Conservation (phyloP, 2,888 invertebrate genomes). For the Hirtodrosophila alboralis region DNA sequence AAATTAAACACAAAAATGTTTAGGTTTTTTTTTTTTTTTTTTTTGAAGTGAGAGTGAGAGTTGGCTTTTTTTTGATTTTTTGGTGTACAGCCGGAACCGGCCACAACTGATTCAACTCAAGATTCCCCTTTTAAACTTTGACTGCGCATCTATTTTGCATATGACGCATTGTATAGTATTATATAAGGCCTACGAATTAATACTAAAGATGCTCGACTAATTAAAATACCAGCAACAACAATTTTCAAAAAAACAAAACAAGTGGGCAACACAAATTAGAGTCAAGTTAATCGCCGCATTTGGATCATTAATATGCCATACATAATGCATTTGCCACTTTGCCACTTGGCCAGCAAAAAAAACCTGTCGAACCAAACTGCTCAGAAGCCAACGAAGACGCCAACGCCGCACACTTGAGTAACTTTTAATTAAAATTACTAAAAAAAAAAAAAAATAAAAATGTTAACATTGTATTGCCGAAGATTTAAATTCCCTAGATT, state of each 20-base stretch:
- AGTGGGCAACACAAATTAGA: constrained; percentile 43
- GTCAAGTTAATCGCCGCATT: constrained; percentile 41
- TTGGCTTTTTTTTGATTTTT: neutral
- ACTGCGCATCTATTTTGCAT: constrained; percentile 31
- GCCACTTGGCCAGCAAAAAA: too few species aligned
- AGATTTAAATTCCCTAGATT: too few species aligned
- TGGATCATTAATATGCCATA: constrained; percentile 41
- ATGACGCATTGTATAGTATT: constrained; percentile 44
- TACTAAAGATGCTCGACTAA: constrained; percentile 46
- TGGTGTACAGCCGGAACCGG: constrained; percentile 43
- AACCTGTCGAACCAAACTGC: constrained; percentile 33
- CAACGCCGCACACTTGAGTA: constrained; percentile 55
- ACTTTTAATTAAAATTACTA: constrained; percentile 56
- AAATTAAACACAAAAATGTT: constrained; percentile 60
- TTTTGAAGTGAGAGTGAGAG: constrained; percentile 55
- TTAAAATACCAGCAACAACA: constrained; percentile 40
- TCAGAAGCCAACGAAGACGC: too few species aligned
- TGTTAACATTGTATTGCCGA: too few species aligned
- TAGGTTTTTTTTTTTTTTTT: too few species aligned
- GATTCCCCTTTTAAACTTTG: constrained; percentile 1
- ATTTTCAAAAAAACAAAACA: constrained; percentile 2
- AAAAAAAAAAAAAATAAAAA: too few species aligned
- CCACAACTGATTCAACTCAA: constrained; percentile 8
- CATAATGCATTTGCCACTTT: neutral
- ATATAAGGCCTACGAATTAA: constrained; percentile 40